Percentiles rank a stretch among this genome's conserved stretches.
Evolutionary conservation across 2,797 vertebrate species (phyloP).

Genomic region (Podarcis siculus): DNA sequence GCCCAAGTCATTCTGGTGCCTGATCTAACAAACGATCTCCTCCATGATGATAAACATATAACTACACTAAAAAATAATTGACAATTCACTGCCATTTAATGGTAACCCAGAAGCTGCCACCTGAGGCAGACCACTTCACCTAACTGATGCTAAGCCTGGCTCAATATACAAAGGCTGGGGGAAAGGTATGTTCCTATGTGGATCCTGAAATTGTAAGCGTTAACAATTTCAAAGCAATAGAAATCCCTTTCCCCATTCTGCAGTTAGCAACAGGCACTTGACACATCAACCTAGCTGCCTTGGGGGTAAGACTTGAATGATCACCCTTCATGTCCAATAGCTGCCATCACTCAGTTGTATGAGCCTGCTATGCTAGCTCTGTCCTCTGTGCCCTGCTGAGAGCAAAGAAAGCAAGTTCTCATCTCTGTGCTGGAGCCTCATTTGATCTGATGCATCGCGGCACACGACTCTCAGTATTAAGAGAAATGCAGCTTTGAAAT

Average conservation of each 20-base stretch:
- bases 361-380: rapidly evolving
- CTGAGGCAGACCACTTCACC: neutral
- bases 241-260: neutral
- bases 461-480: neutral
- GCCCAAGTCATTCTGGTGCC: too few species aligned
- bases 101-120: too few species aligned
- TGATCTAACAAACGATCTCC: too few species aligned
- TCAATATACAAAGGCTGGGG: neutral
- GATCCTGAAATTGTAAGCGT: neutral
- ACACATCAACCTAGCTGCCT: neutral
- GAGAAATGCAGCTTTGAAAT: neutral
- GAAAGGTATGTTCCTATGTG: neutral
- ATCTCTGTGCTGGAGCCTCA: neutral
- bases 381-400: neutral
- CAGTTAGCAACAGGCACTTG: neutral
- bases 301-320: neutral
- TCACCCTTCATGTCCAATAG: neutral
- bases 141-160: neutral
- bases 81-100: too few species aligned
- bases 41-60: too few species aligned
- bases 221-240: neutral
- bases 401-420: neutral
- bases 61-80: too few species aligned
- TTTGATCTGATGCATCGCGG: neutral
- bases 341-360: neutral